Evolutionary conservation across 2,797 vertebrate species (phyloP), one percentile per base, ranked within the genome.

Genomic region (Dicrostonyx torquatus): DNA sequence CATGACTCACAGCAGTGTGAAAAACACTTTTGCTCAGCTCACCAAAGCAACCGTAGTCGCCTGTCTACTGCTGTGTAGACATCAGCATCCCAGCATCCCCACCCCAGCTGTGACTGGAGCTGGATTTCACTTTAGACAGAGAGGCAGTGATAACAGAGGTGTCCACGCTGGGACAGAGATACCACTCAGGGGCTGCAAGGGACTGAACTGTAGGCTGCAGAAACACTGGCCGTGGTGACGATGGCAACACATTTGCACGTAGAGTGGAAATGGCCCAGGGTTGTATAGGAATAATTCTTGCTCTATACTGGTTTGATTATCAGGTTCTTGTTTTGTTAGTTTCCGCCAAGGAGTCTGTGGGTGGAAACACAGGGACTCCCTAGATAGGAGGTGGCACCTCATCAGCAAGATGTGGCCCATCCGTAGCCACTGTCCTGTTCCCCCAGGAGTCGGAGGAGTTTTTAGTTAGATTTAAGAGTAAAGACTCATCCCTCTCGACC

Each of bases 21-120:
- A 58, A 89, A 87, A 79, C 72, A 62, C 93, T 89, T 89, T 8
- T 58, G 87, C n/a, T 92, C 60, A 31, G 6, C 94, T 96, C 95
- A 94, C 95, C 96, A 88, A 86, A 90, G 90, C 94, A 90, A 92
- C 93, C 62, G 4, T 22, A 14, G 0, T 40, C 1, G 12, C 87
- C 64, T 8, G 34, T 40, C 53, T 89, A 58, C 80, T 24, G 60
- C 93, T 37, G 58, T 8, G 87, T 48, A 10, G 18, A n/a, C n/a
- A n/a, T n/a, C n/a, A n/a, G n/a, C n/a, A n/a, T 20, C 40, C 4
- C 37, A 2, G 77, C 48, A 85, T 84, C 76, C 93, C n/a, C 77
- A 58, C n/a, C 73, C 24, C 17, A 4, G 3, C 58, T 13, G 45
- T 43, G 48, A 1, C 60, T 72, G 17, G 34, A 86, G 92, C 62